Evolutionary conservation across 2,888 invertebrate species (phyloP).

Genomic region (Bellardia bayeri): DNA sequence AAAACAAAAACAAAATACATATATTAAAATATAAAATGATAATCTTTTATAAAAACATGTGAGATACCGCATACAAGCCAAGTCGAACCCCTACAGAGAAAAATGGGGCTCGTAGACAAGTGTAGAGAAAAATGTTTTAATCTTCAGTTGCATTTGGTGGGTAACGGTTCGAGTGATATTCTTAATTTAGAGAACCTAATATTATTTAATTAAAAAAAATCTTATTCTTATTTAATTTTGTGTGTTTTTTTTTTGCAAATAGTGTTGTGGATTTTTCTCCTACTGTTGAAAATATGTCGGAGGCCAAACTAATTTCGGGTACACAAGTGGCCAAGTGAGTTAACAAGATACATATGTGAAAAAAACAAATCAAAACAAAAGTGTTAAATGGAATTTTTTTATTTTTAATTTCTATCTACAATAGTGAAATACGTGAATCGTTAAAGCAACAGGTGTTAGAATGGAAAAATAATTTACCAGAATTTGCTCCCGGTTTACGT

Average conservation of each 20-base stretch:
- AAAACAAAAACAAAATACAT: not conserved
- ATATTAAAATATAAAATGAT: constrained; percentile 53
- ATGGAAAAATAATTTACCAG: constrained; percentile 86
- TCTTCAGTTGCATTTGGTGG: constrained; percentile 52
- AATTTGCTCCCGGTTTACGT: constrained; percentile 91
- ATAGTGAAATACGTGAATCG: constrained; percentile 89
- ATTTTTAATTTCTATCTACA: constrained; percentile 68
- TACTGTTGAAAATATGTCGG: constrained; percentile 77
- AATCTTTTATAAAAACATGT: constrained; percentile 51
- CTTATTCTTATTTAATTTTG: not conserved
- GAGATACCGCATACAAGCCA: constrained; percentile 26
- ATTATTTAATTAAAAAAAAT: not conserved
- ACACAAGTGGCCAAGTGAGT: constrained; percentile 89
- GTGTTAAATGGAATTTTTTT: constrained; percentile 78
- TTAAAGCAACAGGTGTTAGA: constrained; percentile 88
- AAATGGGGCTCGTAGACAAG: not conserved
- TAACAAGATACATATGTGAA: not conserved
- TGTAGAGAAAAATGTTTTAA: constrained; percentile 37
- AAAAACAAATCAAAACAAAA: constrained; percentile 82
- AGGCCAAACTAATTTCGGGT: constrained; percentile 87
- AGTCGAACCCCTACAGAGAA: not conserved
- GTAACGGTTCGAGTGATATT: constrained; percentile 48
- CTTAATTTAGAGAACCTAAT: not conserved
- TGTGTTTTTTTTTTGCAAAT: constrained; percentile 42
- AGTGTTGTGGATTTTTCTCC: constrained; percentile 56